Conservation (phyloP, 1,140 invertebrate genomes). For the Lasaia peninsularis region DNA sequence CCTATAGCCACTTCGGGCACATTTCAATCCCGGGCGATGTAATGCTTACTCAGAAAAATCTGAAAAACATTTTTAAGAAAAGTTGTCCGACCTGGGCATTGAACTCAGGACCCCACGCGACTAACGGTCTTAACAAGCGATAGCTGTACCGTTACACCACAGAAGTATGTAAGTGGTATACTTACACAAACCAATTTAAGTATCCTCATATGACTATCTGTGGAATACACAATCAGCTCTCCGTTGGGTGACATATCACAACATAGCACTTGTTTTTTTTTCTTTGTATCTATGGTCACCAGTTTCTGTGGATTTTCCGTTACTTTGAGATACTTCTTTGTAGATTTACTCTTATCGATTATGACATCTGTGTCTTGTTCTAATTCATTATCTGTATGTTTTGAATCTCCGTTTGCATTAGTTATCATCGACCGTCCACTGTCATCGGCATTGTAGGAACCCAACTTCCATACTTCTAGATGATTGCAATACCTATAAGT, state of each 20-base stretch:
- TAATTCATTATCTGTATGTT: constrained; percentile 32
- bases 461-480: constrained; percentile 83
- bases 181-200: constrained; percentile 81
- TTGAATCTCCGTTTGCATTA: constrained; percentile 25
- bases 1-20: too few species aligned
- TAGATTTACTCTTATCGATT: constrained; percentile 29
- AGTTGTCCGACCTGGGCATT: too few species aligned
- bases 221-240: constrained; percentile 86
- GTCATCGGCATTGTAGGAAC: constrained; percentile 53
- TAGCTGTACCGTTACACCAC: too few species aligned
- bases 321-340: constrained; percentile 54
- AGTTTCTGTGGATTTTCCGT: constrained; percentile 81
- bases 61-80: too few species aligned
- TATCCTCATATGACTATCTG: constrained; percentile 80
- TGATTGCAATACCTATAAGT: constrained; percentile 80
- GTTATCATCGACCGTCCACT: constrained; percentile 41
- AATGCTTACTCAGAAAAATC: too few species aligned
- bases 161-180: too few species aligned
- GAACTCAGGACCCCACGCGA: too few species aligned
- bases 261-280: constrained; percentile 81
- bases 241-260: constrained; percentile 83
- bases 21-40: too few species aligned
- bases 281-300: constrained; percentile 80
- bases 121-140: too few species aligned
- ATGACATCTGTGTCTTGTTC: constrained; percentile 43